phyloP scores from a whole-genome alignment of 2,888 invertebrate genomes.

The Cataglyphis livida region DNA sequence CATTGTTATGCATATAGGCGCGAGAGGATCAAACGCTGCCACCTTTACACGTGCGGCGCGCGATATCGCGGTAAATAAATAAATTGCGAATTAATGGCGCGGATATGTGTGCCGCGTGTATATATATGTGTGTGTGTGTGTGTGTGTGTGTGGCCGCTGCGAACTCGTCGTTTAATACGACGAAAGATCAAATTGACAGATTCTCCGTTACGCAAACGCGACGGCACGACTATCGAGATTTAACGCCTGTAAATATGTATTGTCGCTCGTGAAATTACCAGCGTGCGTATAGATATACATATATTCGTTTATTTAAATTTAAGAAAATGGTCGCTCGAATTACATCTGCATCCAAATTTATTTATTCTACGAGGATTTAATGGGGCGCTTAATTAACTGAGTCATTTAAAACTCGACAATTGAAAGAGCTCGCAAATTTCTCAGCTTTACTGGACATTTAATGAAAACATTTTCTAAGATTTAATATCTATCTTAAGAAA shows the following conservation, averaged over 20 bases:
- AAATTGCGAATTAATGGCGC: conserved; percentile 49
- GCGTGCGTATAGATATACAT: not conserved
- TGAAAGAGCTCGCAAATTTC: not conserved
- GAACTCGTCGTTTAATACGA: conserved; percentile 36
- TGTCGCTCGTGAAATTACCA: not conserved
- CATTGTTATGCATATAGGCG: conserved; percentile 44
- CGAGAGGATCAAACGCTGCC: conserved; percentile 44
- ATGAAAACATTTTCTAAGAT: conserved; percentile 30
- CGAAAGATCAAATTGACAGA: conserved; percentile 12
- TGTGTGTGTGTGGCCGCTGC: not conserved
- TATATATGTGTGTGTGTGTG: not conserved
- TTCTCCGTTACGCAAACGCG: not conserved
- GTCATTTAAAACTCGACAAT: not conserved
- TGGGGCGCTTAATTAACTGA: conserved; percentile 24
- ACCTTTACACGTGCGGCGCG: conserved; percentile 10
- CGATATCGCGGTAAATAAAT: conserved; percentile 48
- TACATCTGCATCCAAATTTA: not conserved
- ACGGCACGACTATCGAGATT: not conserved
- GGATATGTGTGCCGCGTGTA: not conserved
- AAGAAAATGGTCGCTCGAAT: not conserved
- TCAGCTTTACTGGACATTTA: conserved; percentile 11
- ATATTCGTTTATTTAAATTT: not conserved
- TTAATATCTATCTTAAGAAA: conserved; percentile 42
- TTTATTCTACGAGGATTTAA: conserved; percentile 11
- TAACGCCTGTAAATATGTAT: not conserved